These are phyloP conservation scores for Drosophila bocqueti DNA, from an alignment of 1,140 invertebrate species.

Conservation along the genomic window DNA sequence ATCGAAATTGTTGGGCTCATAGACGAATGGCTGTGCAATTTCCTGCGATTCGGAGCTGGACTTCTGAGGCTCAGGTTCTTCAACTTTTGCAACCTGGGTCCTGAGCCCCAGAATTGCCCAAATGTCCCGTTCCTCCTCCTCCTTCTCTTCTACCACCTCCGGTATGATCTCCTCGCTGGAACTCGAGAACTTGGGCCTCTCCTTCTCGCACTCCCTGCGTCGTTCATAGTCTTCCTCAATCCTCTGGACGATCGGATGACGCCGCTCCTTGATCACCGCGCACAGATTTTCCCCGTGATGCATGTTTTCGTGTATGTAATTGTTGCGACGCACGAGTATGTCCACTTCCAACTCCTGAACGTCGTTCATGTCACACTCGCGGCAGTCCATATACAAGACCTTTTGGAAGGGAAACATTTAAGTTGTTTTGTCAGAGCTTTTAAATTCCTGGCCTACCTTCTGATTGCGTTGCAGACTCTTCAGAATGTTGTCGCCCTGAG, in stretches of 20 bases:
- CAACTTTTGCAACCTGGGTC: not conserved
- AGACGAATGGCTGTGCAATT: slow-evolving; percentile 16
- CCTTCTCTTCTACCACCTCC: slow-evolving; percentile 8
- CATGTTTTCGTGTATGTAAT: slow-evolving; percentile 28
- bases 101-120: slow-evolving; percentile 42
- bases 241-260: slow-evolving; percentile 48
- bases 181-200: not conserved
- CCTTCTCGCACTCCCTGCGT: not conserved
- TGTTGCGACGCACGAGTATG: slow-evolving; percentile 67
- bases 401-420: not conserved
- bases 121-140: slow-evolving; percentile 58
- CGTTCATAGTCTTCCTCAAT: not conserved
- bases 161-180: not conserved
- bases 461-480: slow-evolving; percentile 29
- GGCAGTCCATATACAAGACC: slow-evolving; percentile 54
- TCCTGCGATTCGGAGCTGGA: not conserved
- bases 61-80: not conserved
- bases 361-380: slow-evolving; percentile 47
- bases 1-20: slow-evolving; percentile 55
- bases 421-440: not conserved
- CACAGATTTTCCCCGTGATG: slow-evolving; percentile 26
- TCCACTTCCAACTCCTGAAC: slow-evolving; percentile 65
- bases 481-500: slow-evolving; percentile 17
- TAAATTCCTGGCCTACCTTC: slow-evolving; percentile 9
- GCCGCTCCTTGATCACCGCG: slow-evolving; percentile 1